These are phyloP conservation scores for Mustelus asterias DNA, from an alignment of 2,113 vertebrate genomes.

Conservation along the genomic window DNA sequence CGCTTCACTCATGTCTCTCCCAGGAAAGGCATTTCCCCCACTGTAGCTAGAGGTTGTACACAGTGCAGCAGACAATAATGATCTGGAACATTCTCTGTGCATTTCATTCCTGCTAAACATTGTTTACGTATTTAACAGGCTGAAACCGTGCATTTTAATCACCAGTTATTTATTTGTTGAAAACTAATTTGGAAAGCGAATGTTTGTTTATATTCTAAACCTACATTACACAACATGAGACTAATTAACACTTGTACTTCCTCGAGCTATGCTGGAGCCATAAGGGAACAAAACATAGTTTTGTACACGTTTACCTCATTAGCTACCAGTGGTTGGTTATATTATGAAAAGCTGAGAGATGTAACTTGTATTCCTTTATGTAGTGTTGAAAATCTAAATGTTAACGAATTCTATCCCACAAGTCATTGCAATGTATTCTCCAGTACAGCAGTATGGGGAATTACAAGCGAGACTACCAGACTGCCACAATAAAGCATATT, in stretches of 20 bases:
- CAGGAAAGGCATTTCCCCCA: no score
- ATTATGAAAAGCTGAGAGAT: not conserved
- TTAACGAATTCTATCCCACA: not conserved
- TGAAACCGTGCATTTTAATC: not conserved
- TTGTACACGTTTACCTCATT: not conserved
- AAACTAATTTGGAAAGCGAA: not conserved
- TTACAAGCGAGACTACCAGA: not conserved
- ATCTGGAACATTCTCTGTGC: not conserved
- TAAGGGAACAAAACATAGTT: not conserved
- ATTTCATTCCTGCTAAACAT: not conserved
- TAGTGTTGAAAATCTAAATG: not conserved
- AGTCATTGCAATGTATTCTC: not conserved
- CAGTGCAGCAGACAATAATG: no score
- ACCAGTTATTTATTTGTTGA: not conserved
- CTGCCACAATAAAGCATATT: not conserved
- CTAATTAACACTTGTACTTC: not conserved
- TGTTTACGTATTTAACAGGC: not conserved
- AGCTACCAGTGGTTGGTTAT: not conserved
- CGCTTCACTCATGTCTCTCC: no score
- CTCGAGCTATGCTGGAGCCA: not conserved
- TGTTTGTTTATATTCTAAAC: not conserved
- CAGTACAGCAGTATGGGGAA: not conserved
- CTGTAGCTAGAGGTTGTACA: no score
- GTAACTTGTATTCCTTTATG: not conserved
- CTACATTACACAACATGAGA: not conserved